phyloP scores from a whole-genome alignment of 2,888 invertebrate genomes.

The Drosophila colorata region DNA sequence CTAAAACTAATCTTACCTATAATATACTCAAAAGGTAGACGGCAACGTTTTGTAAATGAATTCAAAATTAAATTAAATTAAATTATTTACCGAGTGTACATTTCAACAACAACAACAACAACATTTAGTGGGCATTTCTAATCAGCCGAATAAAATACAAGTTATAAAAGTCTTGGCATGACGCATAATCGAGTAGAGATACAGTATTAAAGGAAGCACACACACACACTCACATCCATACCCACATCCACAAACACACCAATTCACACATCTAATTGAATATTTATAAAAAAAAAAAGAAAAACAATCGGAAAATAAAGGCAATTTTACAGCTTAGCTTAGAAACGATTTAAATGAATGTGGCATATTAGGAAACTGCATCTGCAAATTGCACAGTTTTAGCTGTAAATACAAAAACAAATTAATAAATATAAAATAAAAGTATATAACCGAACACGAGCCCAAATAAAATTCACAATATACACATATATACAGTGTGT shows the following conservation, averaged over 20 bases:
- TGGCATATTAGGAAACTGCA: slow-evolving; percentile 46
- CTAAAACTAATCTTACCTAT: slow-evolving; percentile 39
- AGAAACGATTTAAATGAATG: slow-evolving; percentile 35
- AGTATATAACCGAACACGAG: slow-evolving; percentile 27
- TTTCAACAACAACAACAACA: slow-evolving; percentile 37
- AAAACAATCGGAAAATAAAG: slow-evolving; percentile 36
- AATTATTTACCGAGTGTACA: slow-evolving; percentile 68
- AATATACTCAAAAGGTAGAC: slow-evolving; percentile 55
- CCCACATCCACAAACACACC: slow-evolving; percentile 12
- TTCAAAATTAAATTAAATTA: slow-evolving; percentile 44
- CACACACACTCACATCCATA: too few species aligned
- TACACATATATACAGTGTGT: slow-evolving; percentile 22
- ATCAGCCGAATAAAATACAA: slow-evolving; percentile 12
- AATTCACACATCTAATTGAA: slow-evolving; percentile 9
- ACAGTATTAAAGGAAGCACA: slow-evolving; percentile 52
- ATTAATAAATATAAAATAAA: slow-evolving; percentile 7
- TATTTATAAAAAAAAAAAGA: slow-evolving; percentile 21
- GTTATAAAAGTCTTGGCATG: slow-evolving; percentile 4
- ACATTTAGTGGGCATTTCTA: slow-evolving; percentile 44
- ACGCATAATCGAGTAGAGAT: slow-evolving; percentile 25
- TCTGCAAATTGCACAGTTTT: slow-evolving; percentile 38
- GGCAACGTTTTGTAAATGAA: slow-evolving; percentile 60
- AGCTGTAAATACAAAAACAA: slow-evolving; percentile 51
- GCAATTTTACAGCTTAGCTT: slow-evolving; percentile 62
- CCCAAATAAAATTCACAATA: slow-evolving; percentile 34